Evolutionary conservation across 2,113 vertebrate species (phyloP).

Genomic region (Calypte anna): DNA sequence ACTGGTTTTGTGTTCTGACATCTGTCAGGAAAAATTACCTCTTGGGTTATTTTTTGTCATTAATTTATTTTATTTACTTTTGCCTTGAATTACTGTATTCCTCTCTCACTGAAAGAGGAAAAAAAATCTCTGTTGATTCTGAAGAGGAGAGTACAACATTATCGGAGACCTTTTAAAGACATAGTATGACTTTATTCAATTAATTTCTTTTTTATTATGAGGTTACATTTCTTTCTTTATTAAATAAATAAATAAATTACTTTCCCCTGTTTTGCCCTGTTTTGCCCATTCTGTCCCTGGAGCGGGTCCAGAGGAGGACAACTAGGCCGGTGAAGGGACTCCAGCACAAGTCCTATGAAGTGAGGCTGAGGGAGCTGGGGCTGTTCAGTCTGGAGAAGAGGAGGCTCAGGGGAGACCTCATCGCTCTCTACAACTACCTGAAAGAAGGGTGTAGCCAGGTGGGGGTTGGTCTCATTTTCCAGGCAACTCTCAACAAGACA

Average conservation of each 20-base stretch:
- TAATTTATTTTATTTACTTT: conserved; percentile 1
- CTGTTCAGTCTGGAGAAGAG: too few relatives aligned
- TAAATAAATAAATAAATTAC: background rate
- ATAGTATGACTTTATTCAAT: background rate
- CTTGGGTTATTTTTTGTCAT: background rate
- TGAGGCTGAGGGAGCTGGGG: too few relatives aligned
- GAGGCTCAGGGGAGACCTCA: too few relatives aligned
- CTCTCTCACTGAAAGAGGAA: background rate
- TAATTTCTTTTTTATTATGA: background rate
- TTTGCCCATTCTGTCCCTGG: too few relatives aligned
- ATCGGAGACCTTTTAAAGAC: background rate
- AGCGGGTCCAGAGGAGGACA: too few relatives aligned
- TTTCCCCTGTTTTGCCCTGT: background rate
- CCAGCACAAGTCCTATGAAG: too few relatives aligned
- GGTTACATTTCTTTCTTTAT: background rate
- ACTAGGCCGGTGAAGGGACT: too few relatives aligned
- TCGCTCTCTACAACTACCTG: too few relatives aligned
- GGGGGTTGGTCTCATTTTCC: too few relatives aligned
- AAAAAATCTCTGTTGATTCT: background rate
- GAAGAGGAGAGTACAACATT: background rate
- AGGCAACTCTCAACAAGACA: too few relatives aligned
- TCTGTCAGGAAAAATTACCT: background rate
- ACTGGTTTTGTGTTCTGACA: background rate
- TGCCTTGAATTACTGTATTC: background rate
- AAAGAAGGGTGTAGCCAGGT: too few relatives aligned